These are phyloP conservation scores for Pteromalus puparum DNA, from an alignment of 1,140 invertebrate genomes.

Conservation along the genomic window DNA sequence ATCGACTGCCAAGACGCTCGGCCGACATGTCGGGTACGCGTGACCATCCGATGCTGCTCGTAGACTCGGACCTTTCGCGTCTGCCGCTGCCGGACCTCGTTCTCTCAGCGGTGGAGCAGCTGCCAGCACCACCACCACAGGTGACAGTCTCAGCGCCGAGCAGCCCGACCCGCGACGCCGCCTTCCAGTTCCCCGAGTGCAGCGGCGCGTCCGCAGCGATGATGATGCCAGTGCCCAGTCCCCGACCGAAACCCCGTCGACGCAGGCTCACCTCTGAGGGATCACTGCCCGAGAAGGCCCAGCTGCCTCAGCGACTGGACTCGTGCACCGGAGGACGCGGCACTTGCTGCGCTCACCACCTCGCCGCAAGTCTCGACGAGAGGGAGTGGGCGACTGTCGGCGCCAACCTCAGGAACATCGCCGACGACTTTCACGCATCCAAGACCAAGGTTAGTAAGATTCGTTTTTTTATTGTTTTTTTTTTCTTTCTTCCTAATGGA, in stretches of 20 bases:
- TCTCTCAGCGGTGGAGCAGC: constrained; percentile 69
- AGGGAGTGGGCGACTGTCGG: constrained; percentile 71
- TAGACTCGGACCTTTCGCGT: constrained; percentile 69
- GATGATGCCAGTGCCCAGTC: constrained; percentile 66
- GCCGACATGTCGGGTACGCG: constrained; percentile 59
- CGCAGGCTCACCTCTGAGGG: constrained; percentile 70
- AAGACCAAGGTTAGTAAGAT: constrained; percentile 69
- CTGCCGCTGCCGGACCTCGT: constrained; percentile 71
- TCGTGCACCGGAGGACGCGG: constrained; percentile 33
- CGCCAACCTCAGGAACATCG: constrained; percentile 72
- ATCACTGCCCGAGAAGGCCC: constrained; percentile 55
- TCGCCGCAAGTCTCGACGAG: constrained; percentile 61
- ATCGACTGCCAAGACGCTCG: constrained; percentile 68
- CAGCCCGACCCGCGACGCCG: constrained; percentile 72
- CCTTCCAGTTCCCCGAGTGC: constrained; percentile 74
- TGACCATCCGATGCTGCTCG: constrained; percentile 67
- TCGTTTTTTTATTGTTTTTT: neutral
- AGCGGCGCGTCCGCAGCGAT: constrained; percentile 45
- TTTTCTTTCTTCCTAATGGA: neutral
- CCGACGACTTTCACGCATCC: constrained; percentile 72
- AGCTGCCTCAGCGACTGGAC: constrained; percentile 51
- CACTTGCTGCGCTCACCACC: constrained; percentile 58
- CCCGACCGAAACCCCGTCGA: constrained; percentile 71
- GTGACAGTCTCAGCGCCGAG: constrained; percentile 72
- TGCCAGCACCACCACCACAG: constrained; percentile 68